Evolutionary conservation across 2,888 invertebrate species (phyloP).

Genomic region (Macrophya annulata): DNA sequence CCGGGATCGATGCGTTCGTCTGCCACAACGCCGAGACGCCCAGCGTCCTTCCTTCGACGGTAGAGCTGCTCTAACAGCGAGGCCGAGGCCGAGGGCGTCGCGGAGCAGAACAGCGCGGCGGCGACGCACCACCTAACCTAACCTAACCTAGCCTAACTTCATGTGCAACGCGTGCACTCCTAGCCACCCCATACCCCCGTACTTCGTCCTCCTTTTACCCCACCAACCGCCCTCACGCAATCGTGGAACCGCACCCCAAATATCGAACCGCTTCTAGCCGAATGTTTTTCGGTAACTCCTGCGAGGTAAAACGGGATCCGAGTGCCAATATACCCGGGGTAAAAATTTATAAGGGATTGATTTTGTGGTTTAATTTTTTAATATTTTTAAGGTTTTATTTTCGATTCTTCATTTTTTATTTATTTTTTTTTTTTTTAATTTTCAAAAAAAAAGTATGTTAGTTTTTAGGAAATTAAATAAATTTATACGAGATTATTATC

Average conservation of each 20-base stretch:
- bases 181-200: slow-evolving; percentile 57
- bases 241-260: slow-evolving; percentile 78
- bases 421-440: neutral
- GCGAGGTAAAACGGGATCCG: slow-evolving; percentile 20
- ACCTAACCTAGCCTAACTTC: slow-evolving; percentile 74
- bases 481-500: no score
- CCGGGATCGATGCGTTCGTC: slow-evolving; percentile 80
- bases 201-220: slow-evolving; percentile 56
- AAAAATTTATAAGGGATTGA: neutral
- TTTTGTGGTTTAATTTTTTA: neutral
- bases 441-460: neutral
- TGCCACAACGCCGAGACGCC: slow-evolving; percentile 79
- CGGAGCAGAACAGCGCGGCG: slow-evolving; percentile 4
- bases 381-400: neutral
- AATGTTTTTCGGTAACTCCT: slow-evolving; percentile 69
- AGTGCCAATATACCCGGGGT: slow-evolving; percentile 10
- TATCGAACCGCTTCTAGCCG: slow-evolving; percentile 76
- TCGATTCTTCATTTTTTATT: neutral
- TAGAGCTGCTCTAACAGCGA: slow-evolving; percentile 63
- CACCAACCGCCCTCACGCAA: slow-evolving; percentile 58
- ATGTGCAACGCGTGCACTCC: slow-evolving; percentile 74
- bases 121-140: slow-evolving; percentile 65
- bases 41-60: slow-evolving; percentile 74
- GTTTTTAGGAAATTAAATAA: neutral
- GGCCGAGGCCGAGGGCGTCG: slow-evolving; percentile 51